Evolutionary conservation across 2,888 invertebrate genomes (phyloP), one percentile per base, ranked within the genome.

Genomic region (Pristionchus arcanus): DNA sequence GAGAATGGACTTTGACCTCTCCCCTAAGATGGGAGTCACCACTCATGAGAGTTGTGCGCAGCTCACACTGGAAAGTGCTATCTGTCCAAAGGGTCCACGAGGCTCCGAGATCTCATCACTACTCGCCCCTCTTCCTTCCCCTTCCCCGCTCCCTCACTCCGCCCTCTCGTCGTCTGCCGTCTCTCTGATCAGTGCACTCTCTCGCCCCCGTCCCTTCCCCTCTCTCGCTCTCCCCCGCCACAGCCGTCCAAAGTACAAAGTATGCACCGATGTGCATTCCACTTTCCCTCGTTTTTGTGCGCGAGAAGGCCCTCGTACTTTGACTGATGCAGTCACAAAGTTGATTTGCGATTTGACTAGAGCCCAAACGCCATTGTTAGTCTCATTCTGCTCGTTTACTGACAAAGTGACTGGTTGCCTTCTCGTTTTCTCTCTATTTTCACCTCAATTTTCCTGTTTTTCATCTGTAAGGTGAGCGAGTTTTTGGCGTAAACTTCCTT

Each of bases 181-280:
- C 87, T 87, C 87, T 68, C 87, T 49, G 42, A 87, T 68, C 87
- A 42, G 15, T 53, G 28, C 68, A 15, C 87, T 15, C 87, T 68
- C 87, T 87, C 87, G 49, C 53, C 49, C 59, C 31, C 59, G 59
- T 59, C 63, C 85, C 34, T 34, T 68, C 66, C 13, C 87, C 49
- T 31, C 42, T 13, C 42, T 49, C 42, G 42, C 83, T 16, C n/a
- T n/a, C 87, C 42, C 87, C n/a, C 63, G 63, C 25, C 63, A 63
- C 55, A 31, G 7, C n/a, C 42, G 87, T 87, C 66, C 87, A 87
- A 87, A 87, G 87, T 87, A 87, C 87, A 68, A 87, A 87, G 87
- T 87, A 87, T 68, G 85, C 34, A 63, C 5, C 37, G 42, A 21
- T 9, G 25, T 49, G 68, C 34, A 28, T 49, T 66, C 68, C 15